These are phyloP conservation scores for Oasisia sp. DNA, from an alignment of 2,888 invertebrate genomes.

Conservation along the genomic window DNA sequence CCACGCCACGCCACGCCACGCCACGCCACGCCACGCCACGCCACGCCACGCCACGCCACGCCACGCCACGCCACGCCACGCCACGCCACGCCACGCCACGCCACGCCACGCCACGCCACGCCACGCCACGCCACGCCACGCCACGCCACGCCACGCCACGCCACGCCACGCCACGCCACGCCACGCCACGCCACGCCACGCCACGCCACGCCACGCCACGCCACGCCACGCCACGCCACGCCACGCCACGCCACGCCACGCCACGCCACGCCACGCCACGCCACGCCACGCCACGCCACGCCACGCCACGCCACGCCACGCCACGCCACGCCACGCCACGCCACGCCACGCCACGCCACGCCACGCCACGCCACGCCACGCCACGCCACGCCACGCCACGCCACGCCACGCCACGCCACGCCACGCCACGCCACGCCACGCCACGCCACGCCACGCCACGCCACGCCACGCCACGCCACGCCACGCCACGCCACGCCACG, in stretches of 20 bases:
- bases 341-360: conserved; percentile 20
- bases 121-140: conserved; percentile 17
- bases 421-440: too few relatives aligned
- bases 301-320: conserved; percentile 20
- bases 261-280: background rate
- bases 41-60: conserved; percentile 20
- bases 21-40: conserved; percentile 18
- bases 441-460: conserved; percentile 17
- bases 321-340: conserved; percentile 20
- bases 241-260: conserved; percentile 20
- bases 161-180: conserved; percentile 20
- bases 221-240: conserved; percentile 20
- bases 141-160: background rate
- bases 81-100: conserved; percentile 20
- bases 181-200: conserved; percentile 20
- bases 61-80: conserved; percentile 20
- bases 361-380: conserved; percentile 20
- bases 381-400: conserved; percentile 17
- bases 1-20: too few relatives aligned
- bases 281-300: conserved; percentile 19
- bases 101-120: conserved; percentile 20
- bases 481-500: too few relatives aligned
- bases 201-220: conserved; percentile 20
- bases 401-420: too few relatives aligned
- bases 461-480: background rate